Percentiles rank a stretch among this genome's conserved stretches.
phyloP scores from a whole-genome alignment of 2,113 vertebrate species.

The Brachyistius frenatus region DNA sequence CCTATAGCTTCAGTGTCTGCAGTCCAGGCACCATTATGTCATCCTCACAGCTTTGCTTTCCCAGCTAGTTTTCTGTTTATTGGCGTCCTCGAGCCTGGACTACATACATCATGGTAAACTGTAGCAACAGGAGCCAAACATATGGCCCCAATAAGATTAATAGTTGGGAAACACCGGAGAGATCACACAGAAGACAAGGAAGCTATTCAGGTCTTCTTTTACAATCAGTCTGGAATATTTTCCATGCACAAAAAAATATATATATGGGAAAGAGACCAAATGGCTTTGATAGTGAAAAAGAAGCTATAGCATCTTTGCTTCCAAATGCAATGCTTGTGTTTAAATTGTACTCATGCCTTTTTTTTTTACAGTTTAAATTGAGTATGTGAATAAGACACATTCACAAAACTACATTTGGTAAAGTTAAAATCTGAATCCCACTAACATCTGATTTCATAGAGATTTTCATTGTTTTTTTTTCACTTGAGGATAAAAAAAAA shows the following conservation, averaged over 20 bases:
- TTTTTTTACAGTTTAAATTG: neutral
- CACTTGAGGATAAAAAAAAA: neutral
- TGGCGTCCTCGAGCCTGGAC: constrained; percentile 40
- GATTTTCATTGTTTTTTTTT: neutral
- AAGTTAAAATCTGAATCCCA: neutral
- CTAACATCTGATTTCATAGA: neutral
- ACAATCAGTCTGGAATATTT: constrained; percentile 38
- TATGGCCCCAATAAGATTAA: constrained; percentile 76
- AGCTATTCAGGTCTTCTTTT: constrained; percentile 64
- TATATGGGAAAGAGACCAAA: constrained; percentile 11
- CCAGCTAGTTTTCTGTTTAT: constrained; percentile 60
- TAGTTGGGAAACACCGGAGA: constrained; percentile 56
- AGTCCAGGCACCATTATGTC: constrained; percentile 26
- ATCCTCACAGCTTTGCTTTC: constrained; percentile 29
- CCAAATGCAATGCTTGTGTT: neutral
- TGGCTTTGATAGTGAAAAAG: constrained; percentile 6
- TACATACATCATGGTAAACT: constrained; percentile 55
- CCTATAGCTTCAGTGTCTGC: constrained; percentile 15
- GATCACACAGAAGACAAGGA: constrained; percentile 68
- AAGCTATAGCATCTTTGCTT: neutral
- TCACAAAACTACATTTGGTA: neutral
- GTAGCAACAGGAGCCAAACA: constrained; percentile 67
- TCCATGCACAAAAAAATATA: constrained; percentile 4
- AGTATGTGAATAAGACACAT: constrained; percentile 1
- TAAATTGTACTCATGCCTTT: neutral